These are phyloP conservation scores for Physella acuta DNA, from an alignment of 1,140 invertebrate species.

Conservation along the genomic window DNA sequence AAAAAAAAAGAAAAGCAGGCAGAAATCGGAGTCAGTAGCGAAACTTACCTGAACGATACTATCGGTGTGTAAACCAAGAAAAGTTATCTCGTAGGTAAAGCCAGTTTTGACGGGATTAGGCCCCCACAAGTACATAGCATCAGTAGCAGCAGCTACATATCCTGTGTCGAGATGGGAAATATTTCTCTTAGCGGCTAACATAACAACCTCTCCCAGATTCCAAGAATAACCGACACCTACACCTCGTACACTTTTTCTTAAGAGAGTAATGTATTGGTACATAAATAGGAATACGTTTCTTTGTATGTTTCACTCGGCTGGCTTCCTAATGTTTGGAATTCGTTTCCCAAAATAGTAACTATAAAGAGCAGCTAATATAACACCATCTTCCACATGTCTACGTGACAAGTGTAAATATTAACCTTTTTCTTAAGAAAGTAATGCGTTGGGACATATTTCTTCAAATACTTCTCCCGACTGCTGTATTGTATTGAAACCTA, in stretches of 20 bases:
- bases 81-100: not conserved
- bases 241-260: not conserved
- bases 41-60: not conserved
- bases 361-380: no score
- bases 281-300: no score
- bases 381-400: no score
- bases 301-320: no score
- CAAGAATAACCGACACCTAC: not conserved
- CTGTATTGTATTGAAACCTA: no score
- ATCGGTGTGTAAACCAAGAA: not conserved
- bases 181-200: not conserved
- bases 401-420: not conserved
- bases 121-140: not conserved
- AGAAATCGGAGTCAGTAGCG: no score
- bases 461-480: not conserved
- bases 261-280: not conserved
- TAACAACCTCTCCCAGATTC: not conserved
- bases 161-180: not conserved
- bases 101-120: not conserved
- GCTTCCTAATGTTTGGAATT: no score
- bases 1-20: no score
- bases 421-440: not conserved
- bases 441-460: not conserved
- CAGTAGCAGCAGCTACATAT: not conserved
- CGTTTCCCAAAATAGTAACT: no score